Percentiles rank a stretch among this genome's conserved stretches.
phyloP scores from a whole-genome alignment of 2,113 vertebrate species.

The Antechinus stuartii region DNA sequence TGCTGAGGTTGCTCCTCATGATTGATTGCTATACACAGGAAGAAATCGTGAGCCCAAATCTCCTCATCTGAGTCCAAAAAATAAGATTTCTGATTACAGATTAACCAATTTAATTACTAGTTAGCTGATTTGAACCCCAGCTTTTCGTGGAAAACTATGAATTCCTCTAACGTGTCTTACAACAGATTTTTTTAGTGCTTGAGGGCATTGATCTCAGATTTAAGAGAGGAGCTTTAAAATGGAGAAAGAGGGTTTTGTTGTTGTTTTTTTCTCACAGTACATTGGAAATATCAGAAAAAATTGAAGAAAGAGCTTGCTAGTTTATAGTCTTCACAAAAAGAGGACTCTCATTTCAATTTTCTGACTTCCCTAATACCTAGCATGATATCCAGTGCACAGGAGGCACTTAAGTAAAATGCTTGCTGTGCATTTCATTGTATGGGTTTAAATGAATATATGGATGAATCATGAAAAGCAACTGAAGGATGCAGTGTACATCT shows the following conservation, averaged over 20 bases:
- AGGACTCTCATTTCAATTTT: neutral
- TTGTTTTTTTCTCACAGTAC: slow-evolving; percentile 5
- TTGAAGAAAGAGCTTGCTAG: neutral
- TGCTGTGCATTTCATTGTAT: too few species aligned
- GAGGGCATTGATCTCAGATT: neutral
- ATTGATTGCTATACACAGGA: neutral
- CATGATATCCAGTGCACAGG: neutral
- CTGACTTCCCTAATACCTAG: neutral
- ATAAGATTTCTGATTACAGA: neutral
- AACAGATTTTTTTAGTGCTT: neutral
- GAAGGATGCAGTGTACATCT: neutral
- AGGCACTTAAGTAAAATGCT: neutral
- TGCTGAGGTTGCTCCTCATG: neutral
- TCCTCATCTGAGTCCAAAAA: neutral
- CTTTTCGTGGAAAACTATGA: neutral
- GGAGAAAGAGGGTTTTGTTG: neutral
- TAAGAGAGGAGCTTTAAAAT: neutral
- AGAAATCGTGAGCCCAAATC: neutral
- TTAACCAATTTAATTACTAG: neutral
- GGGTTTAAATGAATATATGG: neutral
- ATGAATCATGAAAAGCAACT: neutral
- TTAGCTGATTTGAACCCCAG: slow-evolving; percentile 7
- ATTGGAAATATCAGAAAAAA: slow-evolving; percentile 12
- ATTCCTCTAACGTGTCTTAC: neutral
- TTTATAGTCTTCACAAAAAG: neutral